Evolutionary conservation across 2,113 vertebrate genomes (phyloP), one percentile per base, ranked within the genome.

Genomic region (Mus pahari): DNA sequence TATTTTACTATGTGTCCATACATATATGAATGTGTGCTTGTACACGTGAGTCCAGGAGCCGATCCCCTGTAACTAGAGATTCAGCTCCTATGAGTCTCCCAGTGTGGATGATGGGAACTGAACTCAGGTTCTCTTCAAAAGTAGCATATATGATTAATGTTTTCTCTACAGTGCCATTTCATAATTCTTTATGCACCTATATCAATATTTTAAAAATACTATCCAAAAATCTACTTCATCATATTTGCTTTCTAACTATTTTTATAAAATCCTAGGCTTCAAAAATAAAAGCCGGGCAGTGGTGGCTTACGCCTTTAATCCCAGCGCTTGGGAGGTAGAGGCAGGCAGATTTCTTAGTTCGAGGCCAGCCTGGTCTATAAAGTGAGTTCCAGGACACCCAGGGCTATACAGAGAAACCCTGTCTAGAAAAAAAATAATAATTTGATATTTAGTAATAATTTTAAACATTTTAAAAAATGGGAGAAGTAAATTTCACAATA

Each of bases 221-320:
- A 39, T 1, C 0, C 4, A 48, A 10, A 95, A 93, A 89, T 68
- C 8, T 24, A 84, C 26, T 62, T n/a, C 5, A 4, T 77, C 33
- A 95, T 93, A 93, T 84, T 88, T 50, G 55, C 26, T 86, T 77
- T 42, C 89, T 48, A 22, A 22, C 83, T 66, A 55, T 91, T 95
- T 86, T 53, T 60, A 79, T 42, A 71, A 3, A 10, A 75, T 75
- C 17, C 6, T 71, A 92, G 79, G 26, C 16, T 83, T 89, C 39
- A 84, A 91, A 92, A 79, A 26, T 20, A 64, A 70, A 83, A n/a
- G n/a, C n/a, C n/a, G n/a, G n/a, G n/a, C n/a, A n/a, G n/a, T n/a
- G n/a, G n/a, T n/a, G n/a, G n/a, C n/a, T n/a, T n/a, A n/a, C n/a
- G n/a, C n/a, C n/a, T n/a, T n/a, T n/a, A n/a, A n/a, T n/a, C n/a